phyloP scores from a whole-genome alignment of 2,797 vertebrate species.

The Perodicticus potto region DNA sequence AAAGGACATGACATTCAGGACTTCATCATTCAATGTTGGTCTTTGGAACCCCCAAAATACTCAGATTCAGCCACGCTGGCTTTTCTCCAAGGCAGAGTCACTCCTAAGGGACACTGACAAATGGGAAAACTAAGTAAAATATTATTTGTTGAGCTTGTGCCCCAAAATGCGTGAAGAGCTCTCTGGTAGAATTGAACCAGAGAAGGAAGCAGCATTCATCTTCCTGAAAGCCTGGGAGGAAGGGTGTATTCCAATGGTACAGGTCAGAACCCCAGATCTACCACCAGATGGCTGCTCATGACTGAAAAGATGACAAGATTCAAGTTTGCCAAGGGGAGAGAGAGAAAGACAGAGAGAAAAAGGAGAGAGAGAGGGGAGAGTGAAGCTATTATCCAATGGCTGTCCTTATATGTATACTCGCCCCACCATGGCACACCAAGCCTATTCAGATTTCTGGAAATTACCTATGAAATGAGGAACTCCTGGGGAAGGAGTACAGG shows the following conservation, averaged over 20 bases:
- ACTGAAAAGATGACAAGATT: neutral
- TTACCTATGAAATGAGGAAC: neutral
- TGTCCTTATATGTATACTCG: accelerated
- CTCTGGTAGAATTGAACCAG: neutral
- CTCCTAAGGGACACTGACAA: neutral
- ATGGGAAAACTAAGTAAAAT: neutral
- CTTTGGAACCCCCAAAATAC: neutral
- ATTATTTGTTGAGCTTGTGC: neutral
- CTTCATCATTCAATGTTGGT: neutral
- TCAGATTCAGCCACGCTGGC: neutral
- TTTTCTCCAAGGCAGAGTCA: neutral
- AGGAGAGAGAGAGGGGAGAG: neutral
- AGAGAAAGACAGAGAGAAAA: neutral
- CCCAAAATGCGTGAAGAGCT: neutral
- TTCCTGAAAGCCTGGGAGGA: no score
- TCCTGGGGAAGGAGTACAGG: neutral
- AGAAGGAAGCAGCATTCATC: neutral
- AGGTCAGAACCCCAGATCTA: neutral
- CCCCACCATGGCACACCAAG: neutral
- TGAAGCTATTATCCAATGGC: neutral
- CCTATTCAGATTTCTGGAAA: neutral
- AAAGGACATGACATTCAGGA: neutral
- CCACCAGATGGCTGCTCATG: neutral
- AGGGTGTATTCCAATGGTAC: accelerated
- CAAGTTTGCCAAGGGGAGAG: neutral